Evolutionary conservation across 2,888 invertebrate species (phyloP), one percentile per base, ranked within the genome.

Genomic region (Chironomus tentans): DNA sequence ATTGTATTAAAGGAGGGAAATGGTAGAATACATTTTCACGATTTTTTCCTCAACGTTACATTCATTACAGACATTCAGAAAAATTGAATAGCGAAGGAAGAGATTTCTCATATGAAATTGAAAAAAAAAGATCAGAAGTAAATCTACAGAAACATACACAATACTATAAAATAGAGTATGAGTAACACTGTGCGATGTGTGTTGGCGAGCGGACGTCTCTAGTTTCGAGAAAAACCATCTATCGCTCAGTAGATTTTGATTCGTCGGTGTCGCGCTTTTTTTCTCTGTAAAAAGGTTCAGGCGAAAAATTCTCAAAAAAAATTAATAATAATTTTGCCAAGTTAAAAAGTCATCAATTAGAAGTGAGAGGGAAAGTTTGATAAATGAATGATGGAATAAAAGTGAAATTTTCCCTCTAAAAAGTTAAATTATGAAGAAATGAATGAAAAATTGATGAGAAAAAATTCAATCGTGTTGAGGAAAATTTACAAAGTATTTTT

Each of bases 161-260:
- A 38, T 10, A 38, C 38, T 38, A 38, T 38, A 38, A 38, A 38
- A 38, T 38, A 38, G 38, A 38, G 38, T 38, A 3, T 50, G 50
- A 50, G 50, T 50, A 50, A 50, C n/a, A 50, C 13, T 13, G 22
- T 28, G 50, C 50, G 5, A 56, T 56, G 56, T 56, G 56, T 56
- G 56, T 56, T 56, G 56, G 56, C 56, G 56, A 56, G 56, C 15
- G 15, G 56, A 18, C 56, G 56, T 56, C 56, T 56, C 56, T 56
- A 56, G 56, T 56, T 56, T 56, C 56, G 56, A 56, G 56, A 56
- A 56, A 56, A 56, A 7, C 56, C 56, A 56, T 56, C 56, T 56
- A 56, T 56, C 65, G 65, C 65, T 65, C 65, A 65, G 65, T 65
- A 65, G 65, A 65, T 65, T 65, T 65, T 21, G 65, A 65, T 56